These are phyloP conservation scores for Calameuta filiformis DNA, from an alignment of 2,888 invertebrate species.

Conservation along the genomic window DNA sequence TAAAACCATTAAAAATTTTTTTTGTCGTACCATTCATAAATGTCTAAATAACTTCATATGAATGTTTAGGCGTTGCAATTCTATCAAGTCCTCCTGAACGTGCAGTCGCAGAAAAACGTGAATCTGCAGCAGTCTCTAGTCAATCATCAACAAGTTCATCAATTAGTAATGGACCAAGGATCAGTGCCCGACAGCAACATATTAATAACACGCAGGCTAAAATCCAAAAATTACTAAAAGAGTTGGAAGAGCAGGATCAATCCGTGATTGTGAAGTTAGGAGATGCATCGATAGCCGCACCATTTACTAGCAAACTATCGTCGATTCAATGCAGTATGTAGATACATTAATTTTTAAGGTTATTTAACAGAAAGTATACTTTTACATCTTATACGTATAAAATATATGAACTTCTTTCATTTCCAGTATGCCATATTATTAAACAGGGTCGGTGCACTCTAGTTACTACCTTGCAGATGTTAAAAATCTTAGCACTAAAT, in stretches of 20 bases:
- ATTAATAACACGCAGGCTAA: slow-evolving; percentile 63
- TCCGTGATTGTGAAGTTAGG: slow-evolving; percentile 93
- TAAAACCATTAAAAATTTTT: not conserved
- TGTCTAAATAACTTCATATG: slow-evolving; percentile 11
- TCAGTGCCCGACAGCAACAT: slow-evolving; percentile 40
- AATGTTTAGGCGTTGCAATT: slow-evolving; percentile 83
- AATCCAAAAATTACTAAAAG: slow-evolving; percentile 80
- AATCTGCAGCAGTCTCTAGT: slow-evolving; percentile 23
- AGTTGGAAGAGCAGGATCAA: slow-evolving; percentile 88
- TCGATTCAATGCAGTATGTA: slow-evolving; percentile 93
- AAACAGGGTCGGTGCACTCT: slow-evolving; percentile 99
- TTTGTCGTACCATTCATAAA: not conserved
- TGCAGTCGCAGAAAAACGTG: slow-evolving; percentile 32
- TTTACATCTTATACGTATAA: not conserved
- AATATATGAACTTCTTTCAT: not conserved
- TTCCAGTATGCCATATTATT: slow-evolving; percentile 96
- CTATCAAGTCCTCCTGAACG: slow-evolving; percentile 83
- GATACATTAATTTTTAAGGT: not conserved
- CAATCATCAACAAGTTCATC: slow-evolving; percentile 9
- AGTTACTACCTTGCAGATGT: slow-evolving; percentile 99
- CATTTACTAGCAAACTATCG: slow-evolving; percentile 97
- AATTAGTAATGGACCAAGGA: slow-evolving; percentile 42
- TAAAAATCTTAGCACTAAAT: slow-evolving; percentile 98
- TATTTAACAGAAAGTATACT: not conserved
- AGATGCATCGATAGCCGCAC: slow-evolving; percentile 99